A percentile compares a stretch with the other conserved stretches of the same genome.
Conservation (phyloP, 1,140 invertebrate genomes). For the Aplysia californica region DNA sequence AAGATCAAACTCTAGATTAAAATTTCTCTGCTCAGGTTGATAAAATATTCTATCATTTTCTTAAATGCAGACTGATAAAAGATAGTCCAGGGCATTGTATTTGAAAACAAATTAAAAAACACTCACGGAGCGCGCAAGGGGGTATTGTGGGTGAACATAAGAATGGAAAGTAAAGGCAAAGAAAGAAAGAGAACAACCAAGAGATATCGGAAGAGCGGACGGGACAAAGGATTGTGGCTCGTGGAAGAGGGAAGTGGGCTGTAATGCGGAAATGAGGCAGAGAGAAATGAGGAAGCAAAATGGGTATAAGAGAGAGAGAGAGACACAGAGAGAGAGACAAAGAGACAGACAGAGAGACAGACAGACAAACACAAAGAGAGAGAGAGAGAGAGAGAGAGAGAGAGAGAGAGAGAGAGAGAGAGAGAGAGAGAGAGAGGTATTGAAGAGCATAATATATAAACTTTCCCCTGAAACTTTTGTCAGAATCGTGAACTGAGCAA, state of each 20-base stretch:
- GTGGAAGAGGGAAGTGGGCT: no score
- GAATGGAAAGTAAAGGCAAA: not conserved
- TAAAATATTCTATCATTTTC: no score
- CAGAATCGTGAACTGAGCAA: no score
- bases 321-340: not conserved
- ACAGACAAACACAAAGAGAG: not conserved
- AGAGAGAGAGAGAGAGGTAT: slow-evolving; percentile 1
- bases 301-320: slow-evolving; percentile 2
- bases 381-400: slow-evolving; percentile 1
- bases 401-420: not conserved
- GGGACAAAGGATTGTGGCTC: no score
- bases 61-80: not conserved
- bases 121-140: not conserved
- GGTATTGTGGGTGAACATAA: not conserved
- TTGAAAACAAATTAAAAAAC: not conserved
- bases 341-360: slow-evolving; percentile 1
- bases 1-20: not conserved
- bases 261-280: no score
- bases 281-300: not conserved
- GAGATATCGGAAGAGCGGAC: not conserved
- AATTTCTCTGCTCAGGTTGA: no score
- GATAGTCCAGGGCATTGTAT: not conserved
- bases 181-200: not conserved
- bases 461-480: no score
- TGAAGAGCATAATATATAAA: no score